Evolutionary conservation across 2,113 vertebrate genomes (phyloP).

Genomic region (Pomatorhinus ruficollis): DNA sequence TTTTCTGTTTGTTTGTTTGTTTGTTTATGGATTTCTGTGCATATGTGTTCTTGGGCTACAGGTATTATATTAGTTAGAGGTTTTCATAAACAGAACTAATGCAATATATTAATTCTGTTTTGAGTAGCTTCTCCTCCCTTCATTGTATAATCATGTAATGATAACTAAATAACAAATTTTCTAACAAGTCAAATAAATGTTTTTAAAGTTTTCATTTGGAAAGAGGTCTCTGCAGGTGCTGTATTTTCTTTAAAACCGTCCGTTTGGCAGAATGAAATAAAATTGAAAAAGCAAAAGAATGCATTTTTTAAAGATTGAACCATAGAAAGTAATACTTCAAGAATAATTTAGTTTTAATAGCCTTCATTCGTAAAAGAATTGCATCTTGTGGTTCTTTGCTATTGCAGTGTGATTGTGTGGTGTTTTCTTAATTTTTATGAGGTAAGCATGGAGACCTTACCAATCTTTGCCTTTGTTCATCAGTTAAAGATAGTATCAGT

Average conservation of each 20-base stretch:
- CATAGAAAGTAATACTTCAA: not conserved
- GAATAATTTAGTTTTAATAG: not conserved
- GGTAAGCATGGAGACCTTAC: not conserved
- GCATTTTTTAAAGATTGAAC: not conserved
- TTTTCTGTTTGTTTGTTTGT: not conserved
- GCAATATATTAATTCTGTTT: not conserved
- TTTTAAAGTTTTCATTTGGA: constrained; percentile 7
- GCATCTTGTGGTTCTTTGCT: not conserved
- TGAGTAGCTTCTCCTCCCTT: not conserved
- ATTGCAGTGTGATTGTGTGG: not conserved
- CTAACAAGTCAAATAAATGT: not conserved
- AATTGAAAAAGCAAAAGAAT: not conserved
- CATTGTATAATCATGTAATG: not conserved
- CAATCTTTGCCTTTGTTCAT: not conserved
- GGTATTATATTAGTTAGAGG: not conserved
- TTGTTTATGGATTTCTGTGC: not conserved
- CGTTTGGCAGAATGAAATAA: not conserved
- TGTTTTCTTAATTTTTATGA: not conserved
- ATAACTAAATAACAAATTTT: constrained; percentile 1
- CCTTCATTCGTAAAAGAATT: not conserved
- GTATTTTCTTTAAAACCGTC: not conserved
- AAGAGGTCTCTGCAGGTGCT: not conserved
- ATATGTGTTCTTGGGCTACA: not conserved
- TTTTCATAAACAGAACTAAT: not conserved
- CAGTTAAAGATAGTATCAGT: not conserved